phyloP scores from a whole-genome alignment of 1,140 invertebrate genomes.

The Philopotamus ludificatus region DNA sequence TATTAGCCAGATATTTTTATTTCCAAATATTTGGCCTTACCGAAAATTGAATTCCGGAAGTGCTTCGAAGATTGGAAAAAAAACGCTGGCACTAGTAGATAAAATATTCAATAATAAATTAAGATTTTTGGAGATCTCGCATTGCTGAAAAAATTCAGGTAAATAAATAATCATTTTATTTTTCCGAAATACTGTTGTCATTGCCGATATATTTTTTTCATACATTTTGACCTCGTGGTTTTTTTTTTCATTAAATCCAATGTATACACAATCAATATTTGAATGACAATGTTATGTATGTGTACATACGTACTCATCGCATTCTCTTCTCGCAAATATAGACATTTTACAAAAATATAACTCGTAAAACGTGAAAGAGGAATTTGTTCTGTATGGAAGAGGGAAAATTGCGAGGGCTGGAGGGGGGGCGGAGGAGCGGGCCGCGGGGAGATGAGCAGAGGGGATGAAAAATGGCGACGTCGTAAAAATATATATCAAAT shows the following conservation, averaged over 20 bases:
- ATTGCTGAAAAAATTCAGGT: too few relatives aligned
- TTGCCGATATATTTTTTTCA: too few relatives aligned
- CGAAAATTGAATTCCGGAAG: too few relatives aligned
- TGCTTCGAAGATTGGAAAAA: too few relatives aligned
- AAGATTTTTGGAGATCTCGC: too few relatives aligned
- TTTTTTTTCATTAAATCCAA: background rate
- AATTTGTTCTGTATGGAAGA: slow-evolving; percentile 38
- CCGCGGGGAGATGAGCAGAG: background rate
- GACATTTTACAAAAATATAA: slow-evolving; percentile 40
- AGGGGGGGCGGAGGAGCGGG: slow-evolving; percentile 11
- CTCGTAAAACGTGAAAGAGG: slow-evolving; percentile 40
- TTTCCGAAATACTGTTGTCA: too few relatives aligned
- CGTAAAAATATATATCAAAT: slow-evolving; percentile 43
- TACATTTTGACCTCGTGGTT: background rate
- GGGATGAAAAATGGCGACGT: slow-evolving; percentile 37
- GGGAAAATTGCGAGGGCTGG: background rate
- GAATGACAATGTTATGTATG: background rate
- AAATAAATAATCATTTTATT: too few relatives aligned
- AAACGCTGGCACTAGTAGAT: too few relatives aligned
- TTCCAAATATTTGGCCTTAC: too few relatives aligned
- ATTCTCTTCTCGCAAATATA: slow-evolving; percentile 18
- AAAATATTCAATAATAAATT: too few relatives aligned
- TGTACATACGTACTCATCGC: background rate
- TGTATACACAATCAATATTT: too few relatives aligned
- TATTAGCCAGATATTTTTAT: too few relatives aligned